These are phyloP conservation scores for Melanotaenia pygmaea DNA, from an alignment of 2,797 vertebrate species.

Conservation along the genomic window DNA sequence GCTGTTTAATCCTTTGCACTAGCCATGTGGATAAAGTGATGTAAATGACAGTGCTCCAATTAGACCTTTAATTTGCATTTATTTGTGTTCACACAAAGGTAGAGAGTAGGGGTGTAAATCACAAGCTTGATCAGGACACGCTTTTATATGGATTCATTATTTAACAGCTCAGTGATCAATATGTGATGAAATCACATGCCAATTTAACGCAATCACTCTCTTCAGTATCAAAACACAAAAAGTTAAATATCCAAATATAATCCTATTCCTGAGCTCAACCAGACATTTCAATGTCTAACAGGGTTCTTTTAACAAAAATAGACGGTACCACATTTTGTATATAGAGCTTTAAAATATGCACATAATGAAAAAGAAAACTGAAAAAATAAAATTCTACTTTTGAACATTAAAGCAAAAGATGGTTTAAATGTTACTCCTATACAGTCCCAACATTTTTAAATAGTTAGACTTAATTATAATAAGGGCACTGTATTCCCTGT, in stretches of 20 bases:
- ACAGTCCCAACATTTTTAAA: no score
- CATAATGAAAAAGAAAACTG: no score
- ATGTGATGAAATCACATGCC: neutral
- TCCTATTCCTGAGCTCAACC: neutral
- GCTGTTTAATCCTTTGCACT: neutral
- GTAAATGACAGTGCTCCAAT: neutral
- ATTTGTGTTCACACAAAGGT: neutral
- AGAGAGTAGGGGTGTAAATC: no score
- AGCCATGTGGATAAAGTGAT: neutral
- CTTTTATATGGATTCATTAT: neutral
- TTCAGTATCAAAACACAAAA: neutral
- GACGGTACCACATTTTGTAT: neutral
- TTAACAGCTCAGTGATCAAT: neutral
- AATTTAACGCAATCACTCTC: neutral
- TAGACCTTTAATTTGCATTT: neutral
- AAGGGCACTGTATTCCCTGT: no score
- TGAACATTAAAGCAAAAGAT: no score
- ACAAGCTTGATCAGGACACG: no score
- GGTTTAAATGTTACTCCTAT: no score
- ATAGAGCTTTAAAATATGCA: neutral
- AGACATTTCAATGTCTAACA: neutral
- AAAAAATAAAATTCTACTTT: no score
- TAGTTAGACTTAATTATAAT: neutral
- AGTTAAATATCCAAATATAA: neutral
- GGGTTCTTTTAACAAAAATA: neutral